Evolutionary conservation across 2,888 invertebrate genomes (phyloP).

Genomic region (Stramonita haemastoma): DNA sequence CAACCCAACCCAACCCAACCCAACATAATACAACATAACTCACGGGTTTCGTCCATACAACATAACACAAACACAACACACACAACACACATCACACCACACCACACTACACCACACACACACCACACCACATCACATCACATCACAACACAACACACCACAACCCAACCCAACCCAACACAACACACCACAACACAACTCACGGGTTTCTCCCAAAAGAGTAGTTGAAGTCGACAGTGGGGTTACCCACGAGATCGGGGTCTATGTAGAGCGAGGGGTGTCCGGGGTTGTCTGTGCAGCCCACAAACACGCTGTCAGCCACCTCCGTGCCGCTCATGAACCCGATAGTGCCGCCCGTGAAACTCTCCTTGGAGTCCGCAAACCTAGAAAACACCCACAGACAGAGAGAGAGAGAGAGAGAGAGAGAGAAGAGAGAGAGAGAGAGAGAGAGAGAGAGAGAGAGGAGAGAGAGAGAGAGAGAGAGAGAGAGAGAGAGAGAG

Average conservation of each 20-base stretch:
- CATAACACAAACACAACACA: no score
- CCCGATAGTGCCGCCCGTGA: conserved; percentile 37
- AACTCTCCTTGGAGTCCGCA: conserved; percentile 42
- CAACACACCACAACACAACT: background rate
- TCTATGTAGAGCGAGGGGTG: background rate
- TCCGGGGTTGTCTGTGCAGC: conserved; percentile 46
- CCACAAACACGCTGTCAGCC: conserved; percentile 44
- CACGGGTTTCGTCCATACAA: conserved; percentile 36
- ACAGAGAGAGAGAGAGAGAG: background rate
- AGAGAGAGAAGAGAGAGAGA: background rate
- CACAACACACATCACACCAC: background rate
- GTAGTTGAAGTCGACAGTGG: background rate
- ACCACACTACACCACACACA: background rate
- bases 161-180: no score
- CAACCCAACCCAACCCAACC: no score
- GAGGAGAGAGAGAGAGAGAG: background rate
- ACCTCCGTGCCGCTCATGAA: conserved; percentile 38
- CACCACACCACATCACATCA: no score
- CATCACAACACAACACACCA: no score
- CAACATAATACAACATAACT: background rate
- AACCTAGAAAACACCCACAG: conserved; percentile 35
- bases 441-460: background rate
- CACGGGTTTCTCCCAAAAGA: conserved; percentile 34
- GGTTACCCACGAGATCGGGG: background rate
- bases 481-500: background rate